Base-by-base conservation (phyloP, 2,888 invertebrate species). In the Thymelicus sylvestris region DNA sequence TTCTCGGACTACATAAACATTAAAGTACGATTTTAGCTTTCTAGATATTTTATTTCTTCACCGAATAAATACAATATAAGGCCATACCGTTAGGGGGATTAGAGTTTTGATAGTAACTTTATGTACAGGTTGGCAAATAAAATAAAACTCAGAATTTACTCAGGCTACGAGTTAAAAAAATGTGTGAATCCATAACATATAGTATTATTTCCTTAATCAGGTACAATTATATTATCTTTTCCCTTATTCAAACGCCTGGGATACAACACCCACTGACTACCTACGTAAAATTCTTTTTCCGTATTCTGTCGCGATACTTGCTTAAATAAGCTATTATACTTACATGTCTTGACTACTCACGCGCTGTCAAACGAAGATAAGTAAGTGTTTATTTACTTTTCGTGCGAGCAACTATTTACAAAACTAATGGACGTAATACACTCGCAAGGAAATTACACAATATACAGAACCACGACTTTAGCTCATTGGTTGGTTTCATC, bases 351-450 rank as follows among this genome's bases (percentile, higher is more conserved):
- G 24, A 8, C 55, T 6, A 55, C 24, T 8, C 55, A 24, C 10
- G 12, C 24, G 12, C 55, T 24, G 50, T 50, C 50, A 39, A 52
- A 64, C 15, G 63, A 52, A 39, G 55, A 55, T 41, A 38, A 38
- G 38, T 64, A 38, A 39, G 38, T 64, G 48, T 66, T 66, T 66
- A 66, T 60, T 60, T 60, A 66, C 59, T 47, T 66, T 48, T 47
- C 55, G 13, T n/a, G 15, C 31, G 47, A 57, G 59, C 48, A 48
- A 59, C 38, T 66, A 60, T 66, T 66, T 59, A 66, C 66, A 15
- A 60, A 66, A 66, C 66, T 66, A 66, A 66, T 66, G 59, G 66
- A 39, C 59, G 55, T 66, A 48, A 15, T 52, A 62, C 47, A 47
- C 50, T 38, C 64, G 50, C 50, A 39, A 66, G 65, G 31, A 55